Base-by-base conservation (phyloP, 2,888 invertebrate genomes). In the Dusona sp. region DNA sequence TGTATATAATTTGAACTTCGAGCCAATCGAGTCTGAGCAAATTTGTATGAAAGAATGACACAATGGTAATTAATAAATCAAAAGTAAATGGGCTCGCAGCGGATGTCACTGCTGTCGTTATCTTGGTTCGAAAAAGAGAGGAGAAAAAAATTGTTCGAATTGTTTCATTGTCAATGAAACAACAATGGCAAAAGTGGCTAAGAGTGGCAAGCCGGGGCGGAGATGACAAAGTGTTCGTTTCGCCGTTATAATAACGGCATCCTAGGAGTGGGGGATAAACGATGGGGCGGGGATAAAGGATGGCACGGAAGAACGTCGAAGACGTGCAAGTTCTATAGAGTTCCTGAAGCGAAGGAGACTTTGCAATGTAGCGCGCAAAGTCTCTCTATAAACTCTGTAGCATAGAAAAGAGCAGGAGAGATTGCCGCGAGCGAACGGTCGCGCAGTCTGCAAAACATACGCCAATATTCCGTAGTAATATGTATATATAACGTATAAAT, bases 191-290 rank as follows among this genome's bases (percentile, higher is more conserved):
- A 68, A 70, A 70, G 33, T 70, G 45, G 22, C 45, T 54, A 45
- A n/a, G 42, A 36, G 57, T 61, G 57, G 33, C 70, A 33, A 54
- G 36, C 6, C 25, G 16, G 36, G 51, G 48, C 51, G 65, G 57
- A 2, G 4, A 61, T 70, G 33, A 70, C 70, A 70, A 74, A 74
- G 54, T 74, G 67, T 81, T 51, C 74, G 65, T 38, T 81, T 81
- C 65, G 67, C 81, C 74, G 81, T 74, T 81, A 74, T 67, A 54
- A 81, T 81, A 81, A 81, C 67, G 65, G 74, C 67, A 54, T 29
- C 38, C 38, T 33, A 29, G 19, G 65, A 54, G 74, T 13, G 33
- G 51, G 61, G 70, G 61, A 79, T 70, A 61, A 79, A 72, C 29
- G 54, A 48, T 61, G 70, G 70, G 57, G 45, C 42, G 38, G 42